A percentile compares a stretch with the other conserved stretches of the same genome.
These are phyloP conservation scores for Meloe dianella DNA, from an alignment of 2,888 invertebrate genomes.

Conservation along the genomic window DNA sequence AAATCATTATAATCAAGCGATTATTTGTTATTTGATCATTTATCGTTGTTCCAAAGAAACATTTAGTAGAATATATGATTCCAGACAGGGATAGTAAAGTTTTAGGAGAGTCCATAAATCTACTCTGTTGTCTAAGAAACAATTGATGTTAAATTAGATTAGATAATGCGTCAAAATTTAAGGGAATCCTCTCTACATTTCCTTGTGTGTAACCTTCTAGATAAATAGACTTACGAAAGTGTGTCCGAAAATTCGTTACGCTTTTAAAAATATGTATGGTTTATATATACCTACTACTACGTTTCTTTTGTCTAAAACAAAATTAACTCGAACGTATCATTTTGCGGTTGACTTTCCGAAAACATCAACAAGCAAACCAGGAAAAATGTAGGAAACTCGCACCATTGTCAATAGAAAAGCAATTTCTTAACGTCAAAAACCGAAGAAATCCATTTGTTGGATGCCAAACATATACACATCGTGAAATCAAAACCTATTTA, in stretches of 20 bases:
- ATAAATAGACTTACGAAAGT: constrained; percentile 2
- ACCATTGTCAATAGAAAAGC: constrained; percentile 10
- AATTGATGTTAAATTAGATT: neutral
- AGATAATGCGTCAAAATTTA: neutral
- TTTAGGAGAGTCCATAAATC: neutral
- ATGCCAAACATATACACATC: constrained; percentile 5
- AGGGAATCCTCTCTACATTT: neutral
- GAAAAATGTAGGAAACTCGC: constrained; percentile 8
- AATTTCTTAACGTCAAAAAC: constrained; percentile 12
- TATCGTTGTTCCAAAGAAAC: neutral
- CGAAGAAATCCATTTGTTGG: constrained; percentile 11
- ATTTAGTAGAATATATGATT: neutral
- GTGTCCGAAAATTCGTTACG: neutral
- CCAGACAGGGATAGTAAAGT: neutral
- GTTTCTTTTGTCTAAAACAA: neutral
- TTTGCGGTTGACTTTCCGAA: neutral
- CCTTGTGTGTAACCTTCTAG: neutral
- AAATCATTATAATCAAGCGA: neutral
- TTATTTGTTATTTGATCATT: neutral
- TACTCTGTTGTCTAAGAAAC: neutral
- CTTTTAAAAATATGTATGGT: neutral
- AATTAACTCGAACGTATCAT: neutral
- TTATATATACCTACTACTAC: neutral
- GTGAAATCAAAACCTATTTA: neutral
- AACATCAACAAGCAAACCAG: neutral